A percentile compares a stretch with the other conserved stretches of the same genome.
Evolutionary conservation across 2,888 invertebrate species (phyloP).

Genomic region (Dilophus febrilis): DNA sequence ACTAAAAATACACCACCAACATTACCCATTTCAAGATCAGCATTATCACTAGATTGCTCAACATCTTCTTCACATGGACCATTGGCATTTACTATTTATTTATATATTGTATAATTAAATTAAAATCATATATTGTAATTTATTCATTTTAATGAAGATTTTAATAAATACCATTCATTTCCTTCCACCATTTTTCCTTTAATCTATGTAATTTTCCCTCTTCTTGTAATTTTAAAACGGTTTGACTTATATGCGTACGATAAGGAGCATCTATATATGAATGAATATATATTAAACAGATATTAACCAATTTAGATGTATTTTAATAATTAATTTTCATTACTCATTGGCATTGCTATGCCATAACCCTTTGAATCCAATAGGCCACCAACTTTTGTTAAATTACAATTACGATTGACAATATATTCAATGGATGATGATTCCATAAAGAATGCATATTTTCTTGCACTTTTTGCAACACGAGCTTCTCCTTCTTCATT

Average conservation of each 20-base stretch:
- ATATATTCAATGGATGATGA: conserved; percentile 86
- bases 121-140: neutral
- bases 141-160: no score
- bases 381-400: conserved; percentile 60
- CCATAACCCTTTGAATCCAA: conserved; percentile 84
- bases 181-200: conserved; percentile 85
- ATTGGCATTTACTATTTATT: neutral
- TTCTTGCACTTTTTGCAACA: conserved; percentile 53
- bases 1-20: conserved; percentile 88
- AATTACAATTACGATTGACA: conserved; percentile 60
- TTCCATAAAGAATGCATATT: conserved; percentile 92
- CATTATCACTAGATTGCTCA: conserved; percentile 12
- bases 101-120: neutral
- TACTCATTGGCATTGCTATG: conserved; percentile 79
- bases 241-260: conserved; percentile 64
- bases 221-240: conserved; percentile 80
- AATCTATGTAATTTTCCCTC: conserved; percentile 62
- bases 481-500: conserved; percentile 75
- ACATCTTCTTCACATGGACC: neutral
- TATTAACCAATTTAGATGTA: neutral
- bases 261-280: conserved; percentile 49
- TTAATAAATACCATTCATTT: neutral
- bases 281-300: neutral
- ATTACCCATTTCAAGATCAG: conserved; percentile 36
- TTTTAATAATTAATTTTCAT: neutral